phyloP scores from a whole-genome alignment of 1,140 invertebrate species.

The Rhagoletis zephyria region DNA sequence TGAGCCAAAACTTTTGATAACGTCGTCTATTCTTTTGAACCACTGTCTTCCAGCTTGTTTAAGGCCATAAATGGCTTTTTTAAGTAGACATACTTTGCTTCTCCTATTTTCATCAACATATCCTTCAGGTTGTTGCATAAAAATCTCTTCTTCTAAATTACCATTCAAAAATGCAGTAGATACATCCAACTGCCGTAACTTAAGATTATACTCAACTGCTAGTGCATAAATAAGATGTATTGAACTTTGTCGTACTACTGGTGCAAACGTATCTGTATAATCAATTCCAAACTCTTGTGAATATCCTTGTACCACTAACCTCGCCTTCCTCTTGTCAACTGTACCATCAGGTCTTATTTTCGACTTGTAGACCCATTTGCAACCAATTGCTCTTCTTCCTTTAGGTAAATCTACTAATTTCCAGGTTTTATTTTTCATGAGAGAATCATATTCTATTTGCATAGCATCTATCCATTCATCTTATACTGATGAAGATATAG shows the following conservation, averaged over 20 bases:
- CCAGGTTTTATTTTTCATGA: conserved; percentile 54
- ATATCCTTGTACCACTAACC: conserved; percentile 71
- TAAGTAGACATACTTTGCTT: conserved; percentile 63
- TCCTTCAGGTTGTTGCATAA: conserved; percentile 67
- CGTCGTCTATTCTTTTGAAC: conserved; percentile 63
- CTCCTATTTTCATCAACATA: conserved; percentile 42
- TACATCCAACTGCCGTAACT: conserved; percentile 69
- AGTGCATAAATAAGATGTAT: conserved; percentile 53
- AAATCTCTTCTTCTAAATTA: conserved; percentile 71
- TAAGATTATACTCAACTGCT: conserved; percentile 56
- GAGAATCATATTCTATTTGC: too few relatives aligned
- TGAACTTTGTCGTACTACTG: conserved; percentile 61
- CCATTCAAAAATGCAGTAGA: conserved; percentile 67
- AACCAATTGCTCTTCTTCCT: conserved; percentile 51
- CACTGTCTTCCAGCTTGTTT: conserved; percentile 67
- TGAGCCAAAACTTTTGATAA: conserved; percentile 62
- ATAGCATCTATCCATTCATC: too few relatives aligned
- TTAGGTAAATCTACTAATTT: conserved; percentile 53
- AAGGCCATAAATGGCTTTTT: conserved; percentile 71
- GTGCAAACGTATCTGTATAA: conserved; percentile 69
- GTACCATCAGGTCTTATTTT: conserved; percentile 57
- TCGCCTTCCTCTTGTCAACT: conserved; percentile 46
- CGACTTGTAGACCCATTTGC: conserved; percentile 62
- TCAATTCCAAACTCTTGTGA: conserved; percentile 65
- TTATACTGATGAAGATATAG: too few relatives aligned